phyloP scores from a whole-genome alignment of 23 tunicate genomes.

The Styela clava region DNA sequence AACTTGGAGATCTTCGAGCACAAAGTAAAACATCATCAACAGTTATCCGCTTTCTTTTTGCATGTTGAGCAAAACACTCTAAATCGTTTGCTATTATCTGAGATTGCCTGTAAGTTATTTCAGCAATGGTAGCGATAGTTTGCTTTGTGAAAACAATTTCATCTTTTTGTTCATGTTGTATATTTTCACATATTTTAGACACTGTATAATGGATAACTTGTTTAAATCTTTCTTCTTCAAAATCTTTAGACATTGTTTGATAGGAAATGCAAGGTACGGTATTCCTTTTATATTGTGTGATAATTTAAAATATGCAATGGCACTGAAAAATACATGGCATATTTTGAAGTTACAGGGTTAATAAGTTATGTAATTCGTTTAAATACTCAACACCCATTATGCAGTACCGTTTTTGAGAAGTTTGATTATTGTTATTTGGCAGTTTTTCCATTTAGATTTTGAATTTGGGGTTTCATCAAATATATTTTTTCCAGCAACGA shows the following conservation, averaged over 20 bases:
- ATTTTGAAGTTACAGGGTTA: no score
- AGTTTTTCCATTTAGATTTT: no score
- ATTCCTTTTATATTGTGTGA: no score
- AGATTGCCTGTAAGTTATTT: slow-evolving; percentile 8
- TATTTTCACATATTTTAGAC: slow-evolving; percentile 4
- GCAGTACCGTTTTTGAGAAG: no score
- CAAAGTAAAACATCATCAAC: slow-evolving; percentile 21
- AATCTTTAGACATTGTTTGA: neutral
- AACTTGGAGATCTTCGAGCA: slow-evolving; percentile 15
- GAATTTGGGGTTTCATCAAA: no score
- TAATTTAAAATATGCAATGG: no score
- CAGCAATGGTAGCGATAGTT: slow-evolving; percentile 11
- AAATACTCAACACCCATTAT: no score
- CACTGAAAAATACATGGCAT: no score
- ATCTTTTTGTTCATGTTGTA: neutral
- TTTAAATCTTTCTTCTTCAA: neutral
- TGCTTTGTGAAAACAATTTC: neutral
- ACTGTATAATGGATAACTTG: neutral
- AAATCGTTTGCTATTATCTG: slow-evolving; percentile 13
- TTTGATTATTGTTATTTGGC: no score
- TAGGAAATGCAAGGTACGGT: no score
- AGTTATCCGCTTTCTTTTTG: slow-evolving; percentile 14
- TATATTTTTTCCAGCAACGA: no score
- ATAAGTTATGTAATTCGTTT: no score
- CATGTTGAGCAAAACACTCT: slow-evolving; percentile 29